Conservation (phyloP, 2,113 vertebrate species). For the Erythrocercus mccallii region DNA sequence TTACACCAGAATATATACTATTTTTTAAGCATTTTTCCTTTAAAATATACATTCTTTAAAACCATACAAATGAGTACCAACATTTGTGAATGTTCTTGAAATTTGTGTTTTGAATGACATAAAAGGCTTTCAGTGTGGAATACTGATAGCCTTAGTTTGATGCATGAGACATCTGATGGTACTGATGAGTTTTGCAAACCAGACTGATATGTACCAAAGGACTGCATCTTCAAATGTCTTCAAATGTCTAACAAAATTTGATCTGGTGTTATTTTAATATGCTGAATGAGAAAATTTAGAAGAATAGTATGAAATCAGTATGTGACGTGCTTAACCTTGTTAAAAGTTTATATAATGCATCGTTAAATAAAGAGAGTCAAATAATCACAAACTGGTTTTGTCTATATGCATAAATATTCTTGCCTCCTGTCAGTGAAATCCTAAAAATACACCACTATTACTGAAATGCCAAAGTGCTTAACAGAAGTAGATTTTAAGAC, state of each 20-base stretch:
- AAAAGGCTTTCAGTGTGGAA: not conserved
- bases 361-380: not conserved
- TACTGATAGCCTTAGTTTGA: not conserved
- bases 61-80: not conserved
- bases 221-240: not conserved
- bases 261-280: not conserved
- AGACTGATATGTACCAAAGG: not conserved
- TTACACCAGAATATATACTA: not conserved
- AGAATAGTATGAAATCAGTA: not conserved
- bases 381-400: not conserved
- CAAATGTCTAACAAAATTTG: not conserved
- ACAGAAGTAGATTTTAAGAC: not conserved
- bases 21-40: not conserved
- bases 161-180: not conserved
- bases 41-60: not conserved
- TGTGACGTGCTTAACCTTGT: not conserved
- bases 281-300: not conserved
- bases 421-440: not conserved
- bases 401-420: not conserved
- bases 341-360: not conserved
- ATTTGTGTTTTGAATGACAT: not conserved
- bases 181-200: not conserved
- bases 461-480: not conserved
- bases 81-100: not conserved
- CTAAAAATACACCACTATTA: not conserved